Evolutionary conservation across 2,797 vertebrate genomes (phyloP).

Genomic region (Micropoecilia bifurca): DNA sequence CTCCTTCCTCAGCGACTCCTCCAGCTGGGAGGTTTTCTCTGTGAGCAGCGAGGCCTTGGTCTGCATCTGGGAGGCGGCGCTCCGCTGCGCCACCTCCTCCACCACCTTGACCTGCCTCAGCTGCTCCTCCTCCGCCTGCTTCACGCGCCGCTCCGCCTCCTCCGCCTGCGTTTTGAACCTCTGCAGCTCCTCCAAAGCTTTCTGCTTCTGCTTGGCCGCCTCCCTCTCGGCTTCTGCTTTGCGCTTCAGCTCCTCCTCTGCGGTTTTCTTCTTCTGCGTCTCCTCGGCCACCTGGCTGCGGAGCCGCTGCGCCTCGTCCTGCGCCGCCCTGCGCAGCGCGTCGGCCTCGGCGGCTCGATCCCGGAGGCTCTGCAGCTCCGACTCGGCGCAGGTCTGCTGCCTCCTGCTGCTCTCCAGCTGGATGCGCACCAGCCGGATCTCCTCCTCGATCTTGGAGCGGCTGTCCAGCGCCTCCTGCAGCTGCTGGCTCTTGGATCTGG

Average conservation of each 20-base stretch:
- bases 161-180: conserved; percentile 90
- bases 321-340: conserved; percentile 85
- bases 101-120: conserved; percentile 89
- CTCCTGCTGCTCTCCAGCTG: conserved; percentile 88
- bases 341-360: conserved; percentile 87
- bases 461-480: conserved; percentile 88
- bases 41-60: conserved; percentile 84
- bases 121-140: conserved; percentile 91
- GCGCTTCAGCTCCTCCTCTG: conserved; percentile 90
- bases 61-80: conserved; percentile 85
- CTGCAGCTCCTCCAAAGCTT: conserved; percentile 89
- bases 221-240: conserved; percentile 91
- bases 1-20: conserved; percentile 91
- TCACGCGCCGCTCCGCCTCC: conserved; percentile 91
- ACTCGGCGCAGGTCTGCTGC: conserved; percentile 86
- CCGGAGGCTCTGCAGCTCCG: conserved; percentile 86
- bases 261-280: conserved; percentile 91
- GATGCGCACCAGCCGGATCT: conserved; percentile 89
- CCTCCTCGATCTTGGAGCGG: conserved; percentile 91
- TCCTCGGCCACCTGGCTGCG: conserved; percentile 92
- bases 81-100: conserved; percentile 89
- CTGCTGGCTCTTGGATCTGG: conserved; percentile 88
- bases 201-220: conserved; percentile 91
- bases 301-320: conserved; percentile 94
- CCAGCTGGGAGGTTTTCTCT: conserved; percentile 87